Percentiles rank a stretch among this genome's conserved stretches.
Evolutionary conservation across 2,797 vertebrate genomes (phyloP).

Genomic region (Aldrovandia affinis): DNA sequence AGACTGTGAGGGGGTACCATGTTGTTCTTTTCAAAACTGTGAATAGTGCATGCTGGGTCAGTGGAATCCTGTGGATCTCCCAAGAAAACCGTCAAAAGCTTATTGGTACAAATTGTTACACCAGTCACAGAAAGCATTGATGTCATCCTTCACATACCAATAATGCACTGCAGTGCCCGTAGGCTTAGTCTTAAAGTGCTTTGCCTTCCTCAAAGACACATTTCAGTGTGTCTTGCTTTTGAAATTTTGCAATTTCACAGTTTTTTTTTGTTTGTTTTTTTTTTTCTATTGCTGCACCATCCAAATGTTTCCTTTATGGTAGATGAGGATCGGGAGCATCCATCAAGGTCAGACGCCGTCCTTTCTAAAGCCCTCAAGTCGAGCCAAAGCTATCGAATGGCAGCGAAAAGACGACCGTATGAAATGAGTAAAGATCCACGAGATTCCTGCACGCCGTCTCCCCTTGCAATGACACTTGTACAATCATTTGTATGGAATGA

Average conservation of each 20-base stretch:
- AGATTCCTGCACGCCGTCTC: too few relatives aligned
- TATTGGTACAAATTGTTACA: slow-evolving; percentile 1
- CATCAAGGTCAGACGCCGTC: not conserved
- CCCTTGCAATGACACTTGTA: too few relatives aligned
- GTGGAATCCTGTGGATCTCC: not conserved
- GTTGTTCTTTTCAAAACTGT: not conserved
- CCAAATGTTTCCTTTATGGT: not conserved
- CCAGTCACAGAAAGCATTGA: not conserved
- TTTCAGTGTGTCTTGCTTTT: not conserved
- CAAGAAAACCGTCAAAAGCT: slow-evolving; percentile 5
- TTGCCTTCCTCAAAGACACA: not conserved
- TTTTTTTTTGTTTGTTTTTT: not conserved
- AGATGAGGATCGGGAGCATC: not conserved
- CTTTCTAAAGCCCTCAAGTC: not conserved
- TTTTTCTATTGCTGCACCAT: not conserved
- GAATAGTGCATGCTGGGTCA: not conserved
- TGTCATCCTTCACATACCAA: not conserved
- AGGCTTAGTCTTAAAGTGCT: not conserved
- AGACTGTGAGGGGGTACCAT: not conserved
- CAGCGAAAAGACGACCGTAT: not conserved
- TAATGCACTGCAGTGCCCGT: not conserved
- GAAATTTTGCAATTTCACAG: not conserved
- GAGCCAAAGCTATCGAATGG: not conserved
- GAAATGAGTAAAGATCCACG: too few relatives aligned
- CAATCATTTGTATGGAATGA: not conserved